Percentiles rank a stretch among this genome's conserved stretches.
These are phyloP conservation scores for Heliconius erato DNA, from an alignment of 2,888 invertebrate species.

Conservation along the genomic window DNA sequence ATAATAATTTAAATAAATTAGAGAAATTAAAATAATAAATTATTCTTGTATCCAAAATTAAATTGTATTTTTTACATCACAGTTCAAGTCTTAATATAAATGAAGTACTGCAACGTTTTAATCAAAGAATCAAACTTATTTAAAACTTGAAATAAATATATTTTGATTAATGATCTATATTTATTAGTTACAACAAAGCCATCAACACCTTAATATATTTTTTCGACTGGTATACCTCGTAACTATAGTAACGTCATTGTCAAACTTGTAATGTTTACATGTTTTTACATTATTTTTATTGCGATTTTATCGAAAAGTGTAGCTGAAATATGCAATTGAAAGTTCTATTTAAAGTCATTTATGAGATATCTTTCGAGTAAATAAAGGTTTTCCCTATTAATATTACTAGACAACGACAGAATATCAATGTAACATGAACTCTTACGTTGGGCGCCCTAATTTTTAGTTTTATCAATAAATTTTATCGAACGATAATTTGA, in stretches of 20 bases:
- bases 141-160: too few species aligned
- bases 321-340: neutral
- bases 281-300: neutral
- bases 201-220: slow-evolving; percentile 13
- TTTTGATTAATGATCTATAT: too few species aligned
- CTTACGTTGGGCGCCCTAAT: slow-evolving; percentile 26
- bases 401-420: neutral
- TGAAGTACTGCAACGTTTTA: too few species aligned
- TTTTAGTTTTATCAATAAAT: slow-evolving; percentile 45
- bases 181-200: too few species aligned
- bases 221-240: slow-evolving; percentile 54
- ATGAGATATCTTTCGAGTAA: neutral
- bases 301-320: neutral
- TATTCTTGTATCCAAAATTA: neutral
- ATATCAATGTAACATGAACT: neutral
- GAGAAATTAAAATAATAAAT: neutral
- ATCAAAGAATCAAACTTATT: too few species aligned
- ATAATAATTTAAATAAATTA: slow-evolving; percentile 25
- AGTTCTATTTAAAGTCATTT: neutral
- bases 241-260: slow-evolving; percentile 66
- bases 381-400: neutral
- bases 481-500: slow-evolving; percentile 33
- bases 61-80: neutral
- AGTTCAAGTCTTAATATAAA: too few species aligned
- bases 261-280: slow-evolving; percentile 56